Evolutionary conservation across 1,140 invertebrate genomes (phyloP).

Genomic region (Drosophila takahashii): DNA sequence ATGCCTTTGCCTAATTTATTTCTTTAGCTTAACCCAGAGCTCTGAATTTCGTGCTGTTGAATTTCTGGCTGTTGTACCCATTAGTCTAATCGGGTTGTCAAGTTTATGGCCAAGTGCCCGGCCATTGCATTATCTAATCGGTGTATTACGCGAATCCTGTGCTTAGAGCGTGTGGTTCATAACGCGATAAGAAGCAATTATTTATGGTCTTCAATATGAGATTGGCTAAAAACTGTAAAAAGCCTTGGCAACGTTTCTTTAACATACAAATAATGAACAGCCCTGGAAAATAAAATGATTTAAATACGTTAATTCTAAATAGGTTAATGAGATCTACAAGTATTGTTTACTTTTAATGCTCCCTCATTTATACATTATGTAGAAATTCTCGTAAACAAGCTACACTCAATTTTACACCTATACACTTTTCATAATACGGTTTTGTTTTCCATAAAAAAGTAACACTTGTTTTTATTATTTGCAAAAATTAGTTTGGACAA

Average conservation of each 20-base stretch:
- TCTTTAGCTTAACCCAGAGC: neutral
- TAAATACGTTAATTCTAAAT: neutral
- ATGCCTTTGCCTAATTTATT: constrained; percentile 21
- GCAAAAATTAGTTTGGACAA: constrained; percentile 1
- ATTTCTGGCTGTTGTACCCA: neutral
- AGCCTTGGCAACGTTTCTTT: neutral
- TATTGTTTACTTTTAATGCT: too few species aligned
- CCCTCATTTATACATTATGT: too few species aligned
- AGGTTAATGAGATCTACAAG: neutral
- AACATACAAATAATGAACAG: neutral
- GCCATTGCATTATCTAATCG: constrained; percentile 42
- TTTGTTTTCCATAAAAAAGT: neutral
- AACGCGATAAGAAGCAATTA: constrained; percentile 22
- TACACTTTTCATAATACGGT: neutral
- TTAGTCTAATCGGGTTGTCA: constrained; percentile 30
- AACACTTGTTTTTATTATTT: constrained; percentile 4
- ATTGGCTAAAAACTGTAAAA: neutral
- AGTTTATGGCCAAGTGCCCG: constrained; percentile 39
- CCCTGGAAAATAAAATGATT: neutral
- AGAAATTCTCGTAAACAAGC: neutral
- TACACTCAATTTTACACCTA: neutral
- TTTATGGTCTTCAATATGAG: constrained; percentile 10
- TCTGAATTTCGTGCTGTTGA: neutral
- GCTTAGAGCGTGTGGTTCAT: constrained; percentile 13
- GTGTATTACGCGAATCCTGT: constrained; percentile 2